Evolutionary conservation across 2,797 vertebrate species (phyloP), one percentile per base, ranked within the genome.

Genomic region (Neolamprologus multifasciatus): DNA sequence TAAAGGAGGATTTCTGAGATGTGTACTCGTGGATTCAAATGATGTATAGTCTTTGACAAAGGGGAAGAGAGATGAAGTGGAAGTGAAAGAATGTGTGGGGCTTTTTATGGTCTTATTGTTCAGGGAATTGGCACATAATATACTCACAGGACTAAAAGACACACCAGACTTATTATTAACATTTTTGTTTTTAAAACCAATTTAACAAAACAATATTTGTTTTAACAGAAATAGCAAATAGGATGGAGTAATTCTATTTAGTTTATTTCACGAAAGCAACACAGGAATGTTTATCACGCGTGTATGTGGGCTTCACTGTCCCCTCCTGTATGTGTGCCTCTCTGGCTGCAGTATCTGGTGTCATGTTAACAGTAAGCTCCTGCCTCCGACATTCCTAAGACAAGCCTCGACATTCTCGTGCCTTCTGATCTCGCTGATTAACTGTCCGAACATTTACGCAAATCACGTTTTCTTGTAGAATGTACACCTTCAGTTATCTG

Each of bases 311-410:
- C 69, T 67, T 76, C 10, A 50, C 6, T 78, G 13, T 86, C 43
- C 69, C 23, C 17, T 93, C 50, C 67, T 64, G 21, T 78, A 13
- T 52, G 36, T 29, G 29, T 79, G 40, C 26, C 81, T 82, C 79
- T 92, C 45, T 94, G 92, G 94, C 92, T 94, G 93, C 89, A 82
- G 85, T 77, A 79, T 86, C 84, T 71, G 90, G 93, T 91, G 91
- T 94, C 92, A 86, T 83, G 86, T 95, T 92, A 91, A 90, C 92
- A 86, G 76, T 84, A 38, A 87, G 50, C 74, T 87, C 85, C 87
- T 64, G 84, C 91, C 91, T 90, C 89, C 29, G 31, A 84, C 92
- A 96, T 95, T 95, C 94, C 93, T 87, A 2, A 91, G 87, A 93
- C 89, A 85, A 91, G 94, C 51, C 93, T 88, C 29, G 2, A 77